phyloP scores from a whole-genome alignment of 1,140 invertebrate species.

The Sminthurides bifidus region DNA sequence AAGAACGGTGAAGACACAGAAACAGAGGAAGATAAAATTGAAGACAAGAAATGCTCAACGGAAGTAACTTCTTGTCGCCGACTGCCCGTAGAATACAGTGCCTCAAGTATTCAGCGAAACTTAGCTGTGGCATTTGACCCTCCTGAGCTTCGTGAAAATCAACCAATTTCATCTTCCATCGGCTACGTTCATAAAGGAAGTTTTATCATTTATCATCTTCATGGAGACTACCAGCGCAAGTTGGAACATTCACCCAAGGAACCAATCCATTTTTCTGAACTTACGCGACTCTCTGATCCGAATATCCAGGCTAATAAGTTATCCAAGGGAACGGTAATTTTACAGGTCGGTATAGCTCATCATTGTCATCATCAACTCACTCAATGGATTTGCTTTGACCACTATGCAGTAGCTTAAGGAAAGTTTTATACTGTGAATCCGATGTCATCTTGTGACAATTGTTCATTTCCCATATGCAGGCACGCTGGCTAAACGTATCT shows the following conservation, averaged over 20 bases:
- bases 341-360: neutral
- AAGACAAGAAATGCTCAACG: no score
- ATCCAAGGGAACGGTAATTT: constrained; percentile 2
- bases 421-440: neutral
- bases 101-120: constrained; percentile 10
- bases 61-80: no score
- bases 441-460: no score
- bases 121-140: neutral
- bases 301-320: neutral
- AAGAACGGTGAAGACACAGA: no score
- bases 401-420: neutral
- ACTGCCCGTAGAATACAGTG: constrained; percentile 2
- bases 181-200: constrained; percentile 13
- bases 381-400: neutral
- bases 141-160: neutral
- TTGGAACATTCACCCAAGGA: constrained; percentile 3
- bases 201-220: constrained; percentile 13
- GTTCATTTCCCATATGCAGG: no score
- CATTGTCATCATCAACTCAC: neutral
- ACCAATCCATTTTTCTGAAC: constrained; percentile 2
- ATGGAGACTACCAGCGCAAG: constrained; percentile 1
- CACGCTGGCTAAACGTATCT: neutral
- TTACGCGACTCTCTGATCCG: constrained; percentile 2
- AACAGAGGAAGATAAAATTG: no score
- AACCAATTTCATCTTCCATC: constrained; percentile 2